Evolutionary conservation across 2,113 vertebrate genomes (phyloP), one percentile per base, ranked within the genome.

Genomic region (Gallinago undulata): DNA sequence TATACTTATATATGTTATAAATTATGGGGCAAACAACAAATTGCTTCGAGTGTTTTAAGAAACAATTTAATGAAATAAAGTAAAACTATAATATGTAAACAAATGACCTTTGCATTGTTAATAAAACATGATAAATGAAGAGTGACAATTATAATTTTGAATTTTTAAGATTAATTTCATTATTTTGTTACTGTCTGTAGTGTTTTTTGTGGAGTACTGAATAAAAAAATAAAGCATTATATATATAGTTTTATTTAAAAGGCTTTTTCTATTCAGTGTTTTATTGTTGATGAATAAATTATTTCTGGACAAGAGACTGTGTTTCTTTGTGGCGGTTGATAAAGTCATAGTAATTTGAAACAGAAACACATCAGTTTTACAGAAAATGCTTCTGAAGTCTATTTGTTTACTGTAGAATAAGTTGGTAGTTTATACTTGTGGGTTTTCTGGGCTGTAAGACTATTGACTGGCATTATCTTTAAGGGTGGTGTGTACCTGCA

Each of bases 181-280:
- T 98, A 98, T 98, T 98, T 98, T 98, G 98, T 98, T 98, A 98
- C 97, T 96, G 98, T 98, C 98, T 98, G 97, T 98, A 97, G 97
- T 98, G 98, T 77, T 98, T 98, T 97, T 97, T 97, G 98, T 98
- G 98, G 92, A 97, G 97, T 98, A 98, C 68, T 74, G 1, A 97
- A 98, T 97, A 96, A 98, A 97, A 78, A 94, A 96, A 96, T 94
- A 95, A 98, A 98, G 97, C 97, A 98, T 98, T 97, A 97, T 98
- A 98, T 98, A 98, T 97, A 97, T 98, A 98, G 98, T 98, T 98
- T 98, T 98, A 98, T 97, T 98, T 98, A 98, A 77, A 98, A 98
- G 97, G 96, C 91, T 96, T 98, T 98, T 98, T 98, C 98, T 98
- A 98, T 98, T 97, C 95, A 96, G 97, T 97, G 97, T 95, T 98